Evolutionary conservation across 1,140 invertebrate species (phyloP), one percentile per base, ranked within the genome.

Genomic region (Meloidogyne exigua): DNA sequence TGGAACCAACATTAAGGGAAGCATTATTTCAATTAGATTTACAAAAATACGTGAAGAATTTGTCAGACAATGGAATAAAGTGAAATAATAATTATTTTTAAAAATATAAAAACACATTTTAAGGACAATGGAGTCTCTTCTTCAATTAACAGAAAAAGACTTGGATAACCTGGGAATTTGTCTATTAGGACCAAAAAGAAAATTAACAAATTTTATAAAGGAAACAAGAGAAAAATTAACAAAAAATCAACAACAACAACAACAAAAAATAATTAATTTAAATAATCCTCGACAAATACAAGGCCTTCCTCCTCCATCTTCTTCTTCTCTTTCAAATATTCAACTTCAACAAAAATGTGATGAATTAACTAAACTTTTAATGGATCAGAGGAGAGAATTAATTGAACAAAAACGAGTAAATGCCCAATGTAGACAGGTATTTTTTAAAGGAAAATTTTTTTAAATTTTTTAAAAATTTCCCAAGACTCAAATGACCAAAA

Each of bases 361-460:
- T 36, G 72, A 73, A 62, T 23, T 73, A 13, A 26, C 36, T n/a
- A 73, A 73, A 73, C 13, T 73, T 21, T 64, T 62, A 15, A 21
- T 65, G 44, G 72, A 73, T 36, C 72, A 73, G 21, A n/a, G 72
- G 15, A 23, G 57, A 4, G 72, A 73, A 32, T 39, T 73, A n/a
- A 28, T 64, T 62, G 72, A 73, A 39, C 72, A 73, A 49, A 26
- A 65, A 15, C 11, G 57, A 0, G 57, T 73, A 13, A 73, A 73
- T 64, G 72, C 72, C 12, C 72, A 73, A 25, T 73, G 72, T 49
- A 65, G 72, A 64, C 42, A 64, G 57, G 69, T 71, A 26, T 70
- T 44, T 21, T 26, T 10, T 21, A 69, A 28, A 21, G 21, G 26
- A n/a, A n/a, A n/a, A n/a, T 21, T 26, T 69, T 69, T 25, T 32